Percentiles rank a stretch among this genome's conserved stretches.
phyloP scores from a whole-genome alignment of 2,113 vertebrate genomes.

The Alexandromys fortis region DNA sequence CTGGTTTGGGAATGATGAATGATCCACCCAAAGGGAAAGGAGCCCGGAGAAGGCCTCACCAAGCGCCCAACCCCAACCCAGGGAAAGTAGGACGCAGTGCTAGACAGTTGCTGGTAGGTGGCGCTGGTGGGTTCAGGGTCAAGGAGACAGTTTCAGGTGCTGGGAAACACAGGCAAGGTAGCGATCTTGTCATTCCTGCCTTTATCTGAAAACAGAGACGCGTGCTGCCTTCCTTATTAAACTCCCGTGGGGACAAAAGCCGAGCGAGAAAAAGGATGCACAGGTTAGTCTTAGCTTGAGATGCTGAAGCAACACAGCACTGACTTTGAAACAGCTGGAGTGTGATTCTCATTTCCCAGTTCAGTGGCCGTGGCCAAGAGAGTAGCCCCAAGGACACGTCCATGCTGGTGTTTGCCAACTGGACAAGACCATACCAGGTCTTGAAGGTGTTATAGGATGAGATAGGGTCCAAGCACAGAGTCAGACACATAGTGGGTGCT shows the following conservation, averaged over 20 bases:
- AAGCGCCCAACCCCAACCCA: not conserved
- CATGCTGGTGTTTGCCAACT: not conserved
- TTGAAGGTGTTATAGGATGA: not conserved
- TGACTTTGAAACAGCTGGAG: not conserved
- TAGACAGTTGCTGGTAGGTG: not conserved
- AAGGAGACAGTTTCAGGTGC: not conserved
- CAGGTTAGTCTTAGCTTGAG: not conserved
- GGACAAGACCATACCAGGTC: too few relatives aligned
- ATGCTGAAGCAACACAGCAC: not conserved
- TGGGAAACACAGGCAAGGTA: not conserved
- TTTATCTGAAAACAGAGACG: not conserved
- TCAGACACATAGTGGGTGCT: not conserved
- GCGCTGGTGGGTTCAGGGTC: not conserved
- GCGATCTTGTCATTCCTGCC: not conserved
- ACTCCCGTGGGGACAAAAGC: not conserved
- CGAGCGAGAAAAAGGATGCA: too few relatives aligned
- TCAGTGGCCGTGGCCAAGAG: accelerated
- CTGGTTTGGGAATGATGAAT: not conserved
- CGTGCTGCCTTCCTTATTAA: not conserved
- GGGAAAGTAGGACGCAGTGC: not conserved
- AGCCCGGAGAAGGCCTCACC: not conserved
- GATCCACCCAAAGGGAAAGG: not conserved
- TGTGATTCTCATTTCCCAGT: not conserved
- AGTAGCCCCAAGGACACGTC: not conserved
- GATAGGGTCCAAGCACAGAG: not conserved